These are phyloP conservation scores for Astropecten irregularis DNA, from an alignment of 53 echinoderm and acorn worm species.

Conservation along the genomic window DNA sequence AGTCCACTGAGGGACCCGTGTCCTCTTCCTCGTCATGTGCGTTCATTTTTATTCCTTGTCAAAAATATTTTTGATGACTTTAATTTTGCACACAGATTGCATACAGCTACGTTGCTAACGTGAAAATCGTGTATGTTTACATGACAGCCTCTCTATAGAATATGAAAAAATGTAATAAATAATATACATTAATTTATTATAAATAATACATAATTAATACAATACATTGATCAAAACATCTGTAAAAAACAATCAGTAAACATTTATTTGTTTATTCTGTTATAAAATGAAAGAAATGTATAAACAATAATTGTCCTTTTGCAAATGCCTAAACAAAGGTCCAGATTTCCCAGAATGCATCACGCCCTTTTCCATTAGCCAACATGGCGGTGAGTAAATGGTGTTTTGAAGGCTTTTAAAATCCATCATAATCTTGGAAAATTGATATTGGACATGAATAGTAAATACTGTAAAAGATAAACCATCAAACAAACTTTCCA, in stretches of 20 bases:
- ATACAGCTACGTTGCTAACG: conserved; percentile 31
- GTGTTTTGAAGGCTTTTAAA: background rate
- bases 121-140: conserved; percentile 41
- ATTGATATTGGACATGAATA: background rate
- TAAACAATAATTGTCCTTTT: background rate
- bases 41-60: conserved; percentile 72
- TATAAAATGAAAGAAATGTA: background rate
- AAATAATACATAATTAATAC: too few relatives aligned
- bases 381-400: conserved; percentile 91
- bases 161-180: background rate
- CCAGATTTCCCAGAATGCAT: conserved; percentile 9
- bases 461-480: too few relatives aligned
- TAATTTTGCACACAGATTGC: background rate
- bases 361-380: conserved; percentile 56
- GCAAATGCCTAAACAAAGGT: background rate
- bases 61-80: background rate
- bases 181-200: too few relatives aligned
- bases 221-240: too few relatives aligned
- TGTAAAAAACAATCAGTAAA: too few relatives aligned
- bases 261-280: background rate
- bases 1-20: conserved; percentile 93
- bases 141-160: conserved; percentile 29
- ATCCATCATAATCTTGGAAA: conserved; percentile 17
- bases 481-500: too few relatives aligned
- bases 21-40: conserved; percentile 95